Base-by-base conservation (phyloP, 1,140 invertebrate species). In the Manduca sexta region DNA sequence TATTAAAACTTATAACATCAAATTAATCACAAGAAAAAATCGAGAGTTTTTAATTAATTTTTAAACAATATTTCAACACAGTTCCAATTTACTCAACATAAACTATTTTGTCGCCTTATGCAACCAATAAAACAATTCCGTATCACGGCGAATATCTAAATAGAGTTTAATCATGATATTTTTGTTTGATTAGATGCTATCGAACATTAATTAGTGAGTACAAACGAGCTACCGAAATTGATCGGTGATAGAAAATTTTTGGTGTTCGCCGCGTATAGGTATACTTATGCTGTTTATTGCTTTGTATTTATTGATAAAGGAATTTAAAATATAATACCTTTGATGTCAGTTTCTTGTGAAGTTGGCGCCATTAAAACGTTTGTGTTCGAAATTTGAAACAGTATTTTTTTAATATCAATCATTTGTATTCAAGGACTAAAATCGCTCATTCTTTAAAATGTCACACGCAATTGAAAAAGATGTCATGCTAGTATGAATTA, bases 101-200 rank as follows among this genome's bases (percentile, higher is more conserved):
- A 3, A 21, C 21, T 2, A 39, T 39, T 16, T 15, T 18, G n/a
- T n/a, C 15, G 15, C 11, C 38, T 18, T 39, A 18, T 18, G 15
- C 15, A 39, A 39, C 18, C 2, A 39, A 39, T 39, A 17, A 17
- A 39, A 34, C n/a, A 53, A 30, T 39, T 47, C 4, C 6, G 21
- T 44, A 53, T 53, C 51, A 1, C 33, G 33, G 21, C 31, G 13
- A 56, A 50, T 46, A n/a, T 56, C 53, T 56, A 56, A 56, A 56
- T 50, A 56, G 40, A 56, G 47, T 50, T 50, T 16, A 56, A 50
- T 56, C 48, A 45, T 41, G 47, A 55, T 55, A 49, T 55, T 46
- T 46, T 45, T 47, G 11, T 29, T 10, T 12, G 53, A 56, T 56
- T 41, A 50, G 47, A 56, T 56, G 17, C 7, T 56, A 56, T 56